These are phyloP conservation scores for Ciconia nigra DNA, from an alignment of 2,797 vertebrate genomes.

Conservation along the genomic window DNA sequence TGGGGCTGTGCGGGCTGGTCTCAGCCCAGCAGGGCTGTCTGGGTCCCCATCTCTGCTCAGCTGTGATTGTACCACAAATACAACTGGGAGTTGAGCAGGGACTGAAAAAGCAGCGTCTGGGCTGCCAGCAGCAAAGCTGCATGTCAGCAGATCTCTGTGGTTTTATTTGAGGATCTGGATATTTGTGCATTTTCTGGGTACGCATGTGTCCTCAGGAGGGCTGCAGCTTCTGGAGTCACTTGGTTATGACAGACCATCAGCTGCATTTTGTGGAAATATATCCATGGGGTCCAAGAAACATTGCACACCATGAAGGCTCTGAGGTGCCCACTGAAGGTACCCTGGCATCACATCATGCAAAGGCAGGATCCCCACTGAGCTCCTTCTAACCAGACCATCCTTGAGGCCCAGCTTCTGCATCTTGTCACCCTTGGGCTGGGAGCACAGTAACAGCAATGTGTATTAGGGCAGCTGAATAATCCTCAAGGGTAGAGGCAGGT, in stretches of 20 bases:
- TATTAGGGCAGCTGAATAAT: not conserved
- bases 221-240: not conserved
- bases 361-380: not conserved
- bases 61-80: not conserved
- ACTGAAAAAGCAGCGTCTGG: not conserved
- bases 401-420: not conserved
- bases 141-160: not conserved
- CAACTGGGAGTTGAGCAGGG: not conserved
- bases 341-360: not conserved
- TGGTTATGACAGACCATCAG: not conserved
- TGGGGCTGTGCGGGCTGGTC: not conserved
- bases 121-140: not conserved
- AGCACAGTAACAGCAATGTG: not conserved
- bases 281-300: not conserved
- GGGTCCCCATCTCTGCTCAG: not conserved
- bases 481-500: not conserved
- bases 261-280: not conserved
- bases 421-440: not conserved
- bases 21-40: not conserved
- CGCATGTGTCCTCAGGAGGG: rapidly evolving
- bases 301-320: not conserved
- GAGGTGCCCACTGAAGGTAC: not conserved
- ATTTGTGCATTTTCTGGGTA: not conserved
- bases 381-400: not conserved
- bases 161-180: not conserved